Percentiles rank a stretch among this genome's conserved stretches.
Conservation (phyloP, 1,140 invertebrate genomes). For the Cataglyphis hispanica region DNA sequence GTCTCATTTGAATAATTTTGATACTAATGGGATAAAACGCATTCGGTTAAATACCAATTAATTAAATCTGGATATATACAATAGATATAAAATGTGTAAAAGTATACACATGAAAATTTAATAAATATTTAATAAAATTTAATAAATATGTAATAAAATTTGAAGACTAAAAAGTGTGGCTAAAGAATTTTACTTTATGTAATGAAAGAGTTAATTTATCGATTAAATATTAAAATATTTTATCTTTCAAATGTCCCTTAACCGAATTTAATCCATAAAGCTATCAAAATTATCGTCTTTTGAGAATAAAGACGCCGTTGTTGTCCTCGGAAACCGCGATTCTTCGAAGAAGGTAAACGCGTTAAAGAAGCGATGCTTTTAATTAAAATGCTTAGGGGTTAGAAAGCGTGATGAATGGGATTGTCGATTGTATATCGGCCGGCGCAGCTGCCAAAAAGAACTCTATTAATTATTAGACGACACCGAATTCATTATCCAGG, state of each 20-base stretch:
- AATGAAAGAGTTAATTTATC: neutral
- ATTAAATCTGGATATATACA: neutral
- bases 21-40: neutral
- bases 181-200: neutral
- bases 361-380: constrained; percentile 80
- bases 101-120: neutral
- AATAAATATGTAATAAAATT: too few species aligned
- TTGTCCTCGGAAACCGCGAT: neutral
- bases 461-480: constrained; percentile 87
- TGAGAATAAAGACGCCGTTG: neutral
- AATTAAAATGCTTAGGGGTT: constrained; percentile 86
- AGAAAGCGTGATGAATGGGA: constrained; percentile 86
- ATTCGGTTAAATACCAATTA: constrained; percentile 17
- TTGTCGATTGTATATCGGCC: constrained; percentile 61
- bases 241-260: neutral
- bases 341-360: constrained; percentile 2
- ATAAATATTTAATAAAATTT: too few species aligned
- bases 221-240: neutral
- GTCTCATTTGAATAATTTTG: constrained; percentile 18
- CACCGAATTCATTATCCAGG: constrained; percentile 85
- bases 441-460: constrained; percentile 80
- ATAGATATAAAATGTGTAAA: neutral
- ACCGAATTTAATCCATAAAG: neutral
- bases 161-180: too few species aligned
- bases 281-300: neutral